Evolutionary conservation across 2,797 vertebrate genomes (phyloP).

Genomic region (Capromys pilorides): DNA sequence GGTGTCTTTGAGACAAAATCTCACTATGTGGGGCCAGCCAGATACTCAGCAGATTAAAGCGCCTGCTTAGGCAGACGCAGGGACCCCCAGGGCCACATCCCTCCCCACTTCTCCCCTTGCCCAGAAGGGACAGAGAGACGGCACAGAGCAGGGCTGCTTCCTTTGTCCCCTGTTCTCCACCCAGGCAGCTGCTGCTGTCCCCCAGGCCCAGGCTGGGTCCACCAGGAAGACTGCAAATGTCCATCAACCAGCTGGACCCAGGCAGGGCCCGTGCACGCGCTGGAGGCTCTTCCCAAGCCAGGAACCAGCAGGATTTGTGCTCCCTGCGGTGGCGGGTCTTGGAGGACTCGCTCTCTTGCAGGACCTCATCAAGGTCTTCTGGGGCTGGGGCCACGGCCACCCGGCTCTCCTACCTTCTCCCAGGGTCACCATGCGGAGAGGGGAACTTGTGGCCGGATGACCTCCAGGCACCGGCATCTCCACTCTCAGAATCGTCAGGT

Average conservation of each 20-base stretch:
- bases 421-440: neutral
- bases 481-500: neutral
- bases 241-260: neutral
- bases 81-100: too few relatives aligned
- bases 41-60: too few relatives aligned
- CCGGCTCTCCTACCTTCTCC: neutral
- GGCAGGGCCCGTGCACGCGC: neutral
- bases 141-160: neutral
- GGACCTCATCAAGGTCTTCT: neutral
- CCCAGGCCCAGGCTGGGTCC: neutral
- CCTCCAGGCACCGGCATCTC: too few relatives aligned
- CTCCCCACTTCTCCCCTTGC: too few relatives aligned
- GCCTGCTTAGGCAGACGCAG: too few relatives aligned
- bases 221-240: neutral
- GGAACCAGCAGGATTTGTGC: fast-evolving
- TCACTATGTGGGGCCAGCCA: too few relatives aligned
- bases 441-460: fast-evolving
- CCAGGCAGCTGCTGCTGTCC: neutral
- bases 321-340: too few relatives aligned
- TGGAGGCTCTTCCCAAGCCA: neutral
- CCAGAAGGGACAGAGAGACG: neutral
- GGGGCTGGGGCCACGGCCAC: neutral
- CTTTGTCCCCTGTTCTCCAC: neutral
- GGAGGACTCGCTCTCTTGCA: neutral
- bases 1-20: too few relatives aligned